Percentiles rank a stretch among this genome's conserved stretches.
phyloP scores from a whole-genome alignment of 2,888 invertebrate genomes.

The Petrolisthes manimaculis region DNA sequence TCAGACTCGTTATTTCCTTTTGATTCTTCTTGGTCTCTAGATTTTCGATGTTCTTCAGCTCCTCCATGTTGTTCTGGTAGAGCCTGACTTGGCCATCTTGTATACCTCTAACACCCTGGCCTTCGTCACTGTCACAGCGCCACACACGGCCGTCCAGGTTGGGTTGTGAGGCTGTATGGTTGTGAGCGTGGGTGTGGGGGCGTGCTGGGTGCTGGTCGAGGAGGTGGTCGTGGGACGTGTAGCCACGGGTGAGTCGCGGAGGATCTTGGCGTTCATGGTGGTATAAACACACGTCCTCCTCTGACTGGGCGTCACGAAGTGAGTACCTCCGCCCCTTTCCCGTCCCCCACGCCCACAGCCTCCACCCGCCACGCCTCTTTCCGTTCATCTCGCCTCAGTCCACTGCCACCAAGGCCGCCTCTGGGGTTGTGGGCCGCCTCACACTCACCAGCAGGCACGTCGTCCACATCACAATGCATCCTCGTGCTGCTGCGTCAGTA shows the following conservation, averaged over 20 bases:
- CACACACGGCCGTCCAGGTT: neutral
- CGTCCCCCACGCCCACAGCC: conserved; percentile 51
- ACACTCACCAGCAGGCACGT: conserved; percentile 5
- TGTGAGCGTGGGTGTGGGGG: conserved; percentile 19
- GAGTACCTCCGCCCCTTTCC: conserved; percentile 38
- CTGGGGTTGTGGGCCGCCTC: neutral
- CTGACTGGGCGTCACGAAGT: conserved; percentile 48
- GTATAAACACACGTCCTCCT: conserved; percentile 49
- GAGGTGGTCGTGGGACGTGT: conserved; percentile 49
- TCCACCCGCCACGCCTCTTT: conserved; percentile 38
- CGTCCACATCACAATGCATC: conserved; percentile 59
- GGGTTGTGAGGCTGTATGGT: neutral
- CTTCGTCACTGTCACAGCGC: neutral
- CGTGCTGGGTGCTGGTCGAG: conserved; percentile 11
- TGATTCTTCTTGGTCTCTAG: neutral
- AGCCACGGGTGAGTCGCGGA: conserved; percentile 30
- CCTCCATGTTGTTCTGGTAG: neutral
- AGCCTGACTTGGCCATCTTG: too few relatives aligned
- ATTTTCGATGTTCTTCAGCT: neutral
- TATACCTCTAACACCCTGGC: too few relatives aligned
- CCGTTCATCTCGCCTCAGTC: conserved; percentile 32
- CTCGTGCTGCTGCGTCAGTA: neutral
- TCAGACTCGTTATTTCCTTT: neutral
- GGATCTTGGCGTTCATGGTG: conserved; percentile 14
- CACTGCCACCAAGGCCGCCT: conserved; percentile 2